Conservation (phyloP, 2,797 vertebrate species). For the Spondyliosoma cantharus region DNA sequence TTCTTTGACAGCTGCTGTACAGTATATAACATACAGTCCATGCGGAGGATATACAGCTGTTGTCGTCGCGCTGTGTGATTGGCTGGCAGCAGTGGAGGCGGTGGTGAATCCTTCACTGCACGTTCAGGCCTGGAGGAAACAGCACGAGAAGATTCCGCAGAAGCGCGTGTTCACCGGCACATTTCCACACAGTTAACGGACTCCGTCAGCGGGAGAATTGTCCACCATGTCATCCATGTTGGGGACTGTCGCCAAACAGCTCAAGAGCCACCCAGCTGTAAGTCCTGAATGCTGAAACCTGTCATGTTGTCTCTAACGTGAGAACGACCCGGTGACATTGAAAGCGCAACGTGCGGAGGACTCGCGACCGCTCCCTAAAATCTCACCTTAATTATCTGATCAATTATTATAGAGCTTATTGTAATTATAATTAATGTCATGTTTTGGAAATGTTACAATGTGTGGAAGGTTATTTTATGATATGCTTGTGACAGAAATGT, state of each 20-base stretch:
- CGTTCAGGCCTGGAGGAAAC: conserved; percentile 9
- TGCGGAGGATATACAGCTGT: conserved; percentile 36
- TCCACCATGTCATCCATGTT: conserved; percentile 67
- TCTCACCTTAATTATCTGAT: not conserved
- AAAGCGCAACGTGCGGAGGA: not conserved
- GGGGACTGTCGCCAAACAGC: conserved; percentile 71
- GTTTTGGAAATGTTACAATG: not conserved
- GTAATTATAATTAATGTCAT: not conserved
- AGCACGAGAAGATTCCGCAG: not conserved
- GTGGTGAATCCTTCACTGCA: not conserved
- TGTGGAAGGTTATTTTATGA: not conserved
- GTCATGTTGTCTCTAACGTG: not conserved
- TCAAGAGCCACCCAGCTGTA: conserved; percentile 81
- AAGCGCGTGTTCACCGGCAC: not conserved
- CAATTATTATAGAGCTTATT: not conserved
- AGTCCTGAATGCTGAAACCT: conserved; percentile 50
- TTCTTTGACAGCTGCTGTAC: not conserved
- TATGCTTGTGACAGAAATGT: not conserved
- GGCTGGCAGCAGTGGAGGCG: conserved; percentile 35
- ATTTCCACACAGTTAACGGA: not conserved
- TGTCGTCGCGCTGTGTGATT: conserved; percentile 61
- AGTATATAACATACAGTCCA: not conserved
- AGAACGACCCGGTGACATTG: conserved; percentile 76
- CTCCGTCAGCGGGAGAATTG: not conserved
- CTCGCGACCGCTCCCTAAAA: not conserved